Conservation (phyloP, 2,888 invertebrate genomes). For the Boloria euphrosyne region DNA sequence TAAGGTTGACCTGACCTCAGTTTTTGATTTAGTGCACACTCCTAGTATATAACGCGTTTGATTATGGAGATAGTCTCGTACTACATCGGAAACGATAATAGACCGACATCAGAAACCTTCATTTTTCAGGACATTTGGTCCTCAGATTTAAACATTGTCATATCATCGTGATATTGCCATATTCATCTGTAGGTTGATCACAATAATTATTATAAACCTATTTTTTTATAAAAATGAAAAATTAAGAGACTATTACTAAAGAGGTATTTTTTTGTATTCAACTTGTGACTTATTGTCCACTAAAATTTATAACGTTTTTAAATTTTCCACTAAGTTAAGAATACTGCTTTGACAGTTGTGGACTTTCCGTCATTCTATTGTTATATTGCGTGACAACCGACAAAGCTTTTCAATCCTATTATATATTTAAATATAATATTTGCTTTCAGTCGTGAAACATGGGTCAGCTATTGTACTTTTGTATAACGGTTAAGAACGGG, state of each 20-base stretch:
- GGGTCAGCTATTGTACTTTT: constrained; percentile 30
- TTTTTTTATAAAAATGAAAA: no score
- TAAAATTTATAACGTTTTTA: constrained; percentile 23
- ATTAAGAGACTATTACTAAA: no score
- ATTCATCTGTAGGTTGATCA: no score
- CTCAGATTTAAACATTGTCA: no score
- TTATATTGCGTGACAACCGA: constrained; percentile 40
- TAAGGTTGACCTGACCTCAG: constrained; percentile 27
- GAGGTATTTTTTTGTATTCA: no score
- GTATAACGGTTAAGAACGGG: constrained; percentile 1
- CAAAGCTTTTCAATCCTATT: constrained; percentile 38
- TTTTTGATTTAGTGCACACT: neutral
- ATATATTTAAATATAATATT: constrained; percentile 37
- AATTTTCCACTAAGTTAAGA: constrained; percentile 37
- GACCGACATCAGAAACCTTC: no score
- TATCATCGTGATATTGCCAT: no score
- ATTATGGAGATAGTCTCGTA: no score
- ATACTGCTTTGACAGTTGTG: constrained; percentile 43
- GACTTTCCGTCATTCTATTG: constrained; percentile 41
- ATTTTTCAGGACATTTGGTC: no score
- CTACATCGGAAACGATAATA: no score
- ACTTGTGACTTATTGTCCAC: constrained; percentile 1
- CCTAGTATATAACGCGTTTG: no score
- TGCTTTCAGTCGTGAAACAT: constrained; percentile 36
- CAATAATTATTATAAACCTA: no score